Evolutionary conservation across 2,113 vertebrate genomes (phyloP).

Genomic region (Gorilla gorilla): DNA sequence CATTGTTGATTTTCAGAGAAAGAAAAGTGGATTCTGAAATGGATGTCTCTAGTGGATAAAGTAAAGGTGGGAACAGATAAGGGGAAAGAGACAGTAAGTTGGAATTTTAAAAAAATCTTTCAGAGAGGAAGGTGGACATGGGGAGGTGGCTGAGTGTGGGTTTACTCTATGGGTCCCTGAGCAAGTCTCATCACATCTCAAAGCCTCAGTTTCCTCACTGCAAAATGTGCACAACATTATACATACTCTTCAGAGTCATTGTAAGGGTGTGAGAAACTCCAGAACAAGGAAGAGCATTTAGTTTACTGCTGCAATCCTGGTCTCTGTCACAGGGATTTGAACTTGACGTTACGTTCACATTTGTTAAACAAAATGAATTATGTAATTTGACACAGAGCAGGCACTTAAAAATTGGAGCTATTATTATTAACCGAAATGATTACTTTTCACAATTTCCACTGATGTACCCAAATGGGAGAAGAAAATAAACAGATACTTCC

Average conservation of each 20-base stretch:
- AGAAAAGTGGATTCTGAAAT: background rate
- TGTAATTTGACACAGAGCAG: background rate
- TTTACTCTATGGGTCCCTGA: background rate
- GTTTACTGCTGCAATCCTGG: background rate
- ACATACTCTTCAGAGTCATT: background rate
- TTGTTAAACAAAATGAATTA: background rate
- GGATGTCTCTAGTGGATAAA: background rate
- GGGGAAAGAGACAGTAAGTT: background rate
- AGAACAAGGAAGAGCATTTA: background rate
- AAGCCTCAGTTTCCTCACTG: background rate
- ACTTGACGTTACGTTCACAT: background rate
- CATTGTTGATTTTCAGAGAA: background rate
- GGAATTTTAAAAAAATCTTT: background rate
- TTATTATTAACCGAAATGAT: constrained; percentile 8
- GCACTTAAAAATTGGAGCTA: constrained; percentile 3
- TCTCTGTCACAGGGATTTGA: background rate
- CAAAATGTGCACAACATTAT: background rate
- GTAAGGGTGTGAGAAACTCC: background rate
- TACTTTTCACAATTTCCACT: background rate
- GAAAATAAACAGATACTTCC: background rate
- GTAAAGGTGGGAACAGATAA: background rate
- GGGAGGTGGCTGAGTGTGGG: background rate
- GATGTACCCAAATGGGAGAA: background rate
- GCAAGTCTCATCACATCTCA: background rate
- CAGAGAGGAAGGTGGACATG: background rate